Evolutionary conservation across 2,888 invertebrate species (phyloP), one percentile per base, ranked within the genome.

Genomic region (Parasteatoda lunata): DNA sequence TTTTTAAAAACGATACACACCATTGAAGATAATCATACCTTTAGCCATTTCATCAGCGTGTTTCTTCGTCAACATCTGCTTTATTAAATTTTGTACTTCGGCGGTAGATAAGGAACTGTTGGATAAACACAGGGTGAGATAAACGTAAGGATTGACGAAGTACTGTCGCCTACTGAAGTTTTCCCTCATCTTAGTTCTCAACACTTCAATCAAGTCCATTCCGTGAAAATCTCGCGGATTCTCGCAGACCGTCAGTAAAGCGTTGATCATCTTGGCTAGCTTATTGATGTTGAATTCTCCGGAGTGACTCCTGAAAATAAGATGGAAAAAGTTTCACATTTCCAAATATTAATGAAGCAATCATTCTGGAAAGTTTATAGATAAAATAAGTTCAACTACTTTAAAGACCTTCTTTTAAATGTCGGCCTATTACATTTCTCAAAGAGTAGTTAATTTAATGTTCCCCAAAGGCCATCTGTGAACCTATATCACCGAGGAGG

Each of bases 201-300:
- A 15, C 15, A 72, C 13, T 13, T 72, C 77, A 1, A 51, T 71
- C 15, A 80, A 47, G 15, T 86, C 72, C 15, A 52, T 30, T 9
- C 85, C 85, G 0, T 66, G 71, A 15, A 81, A 80, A 11, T 86
- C 72, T n/a, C 54, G 45, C 4, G 85, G 85, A 30, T 86, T 65
- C 30, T 66, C 70, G 66, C 85, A 86, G 3, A 79, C 76, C 7
- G 80, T 80, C 6, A 86, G 48, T 13, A 86, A 54, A 3, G 80
- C 85, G 49, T 80, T 70, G 30, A 81, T 68, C n/a, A 66, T 45
- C 70, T 68, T 66, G 11, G 85, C 80, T 48, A 77, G 13, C 9
- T 66, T 64, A 45, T 47, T 76, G 8, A 70, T 7, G n/a, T n/a
- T 66, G 11, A 70, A n/a, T 8, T 48, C 70, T 54, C 54, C 9